These are phyloP conservation scores for Ctenopoma multispine DNA, from an alignment of 2,797 vertebrate species.

Conservation along the genomic window DNA sequence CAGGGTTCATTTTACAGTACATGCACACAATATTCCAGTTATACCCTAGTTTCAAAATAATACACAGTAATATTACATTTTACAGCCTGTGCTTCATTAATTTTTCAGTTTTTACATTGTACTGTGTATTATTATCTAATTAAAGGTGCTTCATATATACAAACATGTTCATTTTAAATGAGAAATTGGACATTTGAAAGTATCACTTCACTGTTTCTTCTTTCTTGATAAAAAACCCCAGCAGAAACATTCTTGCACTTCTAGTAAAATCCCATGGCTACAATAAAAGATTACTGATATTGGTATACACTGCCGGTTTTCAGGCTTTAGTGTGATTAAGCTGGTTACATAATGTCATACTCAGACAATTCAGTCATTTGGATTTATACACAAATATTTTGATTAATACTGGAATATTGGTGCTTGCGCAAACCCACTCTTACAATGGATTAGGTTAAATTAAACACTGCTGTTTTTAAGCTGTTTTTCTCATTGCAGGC, in stretches of 20 bases:
- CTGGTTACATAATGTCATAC: conserved; percentile 25
- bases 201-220: background rate
- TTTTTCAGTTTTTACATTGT: background rate
- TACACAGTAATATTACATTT: background rate
- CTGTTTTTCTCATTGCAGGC: conserved; percentile 4
- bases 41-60: background rate
- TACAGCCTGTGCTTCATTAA: background rate
- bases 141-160: background rate
- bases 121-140: conserved; percentile 1
- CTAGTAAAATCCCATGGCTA: background rate
- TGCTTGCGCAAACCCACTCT: conserved; percentile 24
- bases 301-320: conserved; percentile 9
- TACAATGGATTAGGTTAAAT: background rate
- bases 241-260: conserved; percentile 2
- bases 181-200: background rate
- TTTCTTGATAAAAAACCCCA: background rate
- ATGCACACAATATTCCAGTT: conserved; percentile 31
- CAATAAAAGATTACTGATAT: conserved; percentile 22
- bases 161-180: background rate
- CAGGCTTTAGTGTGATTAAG: conserved; percentile 24
- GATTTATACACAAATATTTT: conserved; percentile 25
- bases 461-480: conserved; percentile 28
- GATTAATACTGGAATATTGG: conserved; percentile 39
- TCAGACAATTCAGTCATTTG: conserved; percentile 21
- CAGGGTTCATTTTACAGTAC: conserved; percentile 11